phyloP scores from a whole-genome alignment of 2,888 invertebrate genomes.

The Ectropis crepuscularia region DNA sequence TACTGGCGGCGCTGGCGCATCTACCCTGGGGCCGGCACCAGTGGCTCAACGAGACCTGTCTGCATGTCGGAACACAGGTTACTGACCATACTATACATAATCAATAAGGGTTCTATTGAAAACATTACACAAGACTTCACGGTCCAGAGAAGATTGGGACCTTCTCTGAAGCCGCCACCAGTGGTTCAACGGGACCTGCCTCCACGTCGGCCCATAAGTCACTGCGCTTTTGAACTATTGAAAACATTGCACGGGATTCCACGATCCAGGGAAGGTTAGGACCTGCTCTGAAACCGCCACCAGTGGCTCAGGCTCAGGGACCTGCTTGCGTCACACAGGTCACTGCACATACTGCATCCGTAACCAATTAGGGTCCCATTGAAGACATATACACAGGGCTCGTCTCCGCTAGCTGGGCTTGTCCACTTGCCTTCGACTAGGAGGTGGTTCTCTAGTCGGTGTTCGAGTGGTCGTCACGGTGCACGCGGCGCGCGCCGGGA shows the following conservation, averaged over 20 bases:
- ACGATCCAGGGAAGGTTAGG: too few relatives aligned
- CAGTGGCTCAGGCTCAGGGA: too few relatives aligned
- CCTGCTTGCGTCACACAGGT: too few relatives aligned
- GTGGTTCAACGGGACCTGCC: conserved; percentile 58
- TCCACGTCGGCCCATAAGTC: conserved; percentile 55
- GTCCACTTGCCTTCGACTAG: too few relatives aligned
- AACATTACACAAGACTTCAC: background rate
- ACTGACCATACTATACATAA: background rate
- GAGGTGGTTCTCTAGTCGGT: conserved; percentile 56
- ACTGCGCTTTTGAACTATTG: too few relatives aligned
- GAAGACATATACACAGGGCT: too few relatives aligned
- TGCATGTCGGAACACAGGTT: conserved; percentile 60
- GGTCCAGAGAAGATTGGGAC: conserved; percentile 51
- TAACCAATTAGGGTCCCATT: too few relatives aligned
- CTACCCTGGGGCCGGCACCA: conserved; percentile 65
- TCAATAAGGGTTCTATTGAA: too few relatives aligned
- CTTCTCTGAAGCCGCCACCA: conserved; percentile 52
- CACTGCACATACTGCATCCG: too few relatives aligned
- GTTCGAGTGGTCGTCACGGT: conserved; percentile 60
- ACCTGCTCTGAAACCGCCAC: too few relatives aligned
- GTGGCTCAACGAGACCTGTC: conserved; percentile 58
- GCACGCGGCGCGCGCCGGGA: conserved; percentile 46
- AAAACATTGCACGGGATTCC: too few relatives aligned
- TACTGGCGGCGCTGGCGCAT: conserved; percentile 51
- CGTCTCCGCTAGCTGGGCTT: too few relatives aligned